Evolutionary conservation across 2,888 invertebrate genomes (phyloP).

Genomic region (Hypercompe scribonia): DNA sequence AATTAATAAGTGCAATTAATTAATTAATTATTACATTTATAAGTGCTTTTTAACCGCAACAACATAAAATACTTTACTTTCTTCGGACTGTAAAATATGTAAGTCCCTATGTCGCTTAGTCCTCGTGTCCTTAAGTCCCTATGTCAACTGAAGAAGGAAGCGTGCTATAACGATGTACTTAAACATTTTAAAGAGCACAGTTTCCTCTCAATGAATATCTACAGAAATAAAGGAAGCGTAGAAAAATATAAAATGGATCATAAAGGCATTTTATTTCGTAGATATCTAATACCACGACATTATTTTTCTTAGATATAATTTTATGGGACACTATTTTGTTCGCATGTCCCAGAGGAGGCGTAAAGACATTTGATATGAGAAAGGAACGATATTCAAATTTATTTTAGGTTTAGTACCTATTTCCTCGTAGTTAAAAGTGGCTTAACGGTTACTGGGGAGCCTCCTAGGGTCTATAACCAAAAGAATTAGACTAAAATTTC

Average conservation of each 20-base stretch:
- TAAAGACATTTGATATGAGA: neutral
- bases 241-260: constrained; percentile 2
- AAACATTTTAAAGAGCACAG: neutral
- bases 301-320: neutral
- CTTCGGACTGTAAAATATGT: neutral
- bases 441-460: neutral
- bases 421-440: neutral
- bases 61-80: neutral
- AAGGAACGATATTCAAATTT: neutral
- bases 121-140: neutral
- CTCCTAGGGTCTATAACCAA: too few relatives aligned
- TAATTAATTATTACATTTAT: too few relatives aligned
- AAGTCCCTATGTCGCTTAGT: neutral
- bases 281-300: neutral
- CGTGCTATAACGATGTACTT: constrained; percentile 1
- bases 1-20: too few relatives aligned
- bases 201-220: neutral
- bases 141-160: neutral
- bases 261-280: constrained; percentile 7
- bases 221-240: neutral
- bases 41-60: too few relatives aligned
- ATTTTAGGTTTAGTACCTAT: neutral
- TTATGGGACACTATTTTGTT: neutral
- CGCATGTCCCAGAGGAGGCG: neutral
- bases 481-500: too few relatives aligned